Percentiles rank a stretch among this genome's conserved stretches.
These are phyloP conservation scores for Spodoptera exigua DNA, from an alignment of 2,888 invertebrate genomes.

Conservation along the genomic window DNA sequence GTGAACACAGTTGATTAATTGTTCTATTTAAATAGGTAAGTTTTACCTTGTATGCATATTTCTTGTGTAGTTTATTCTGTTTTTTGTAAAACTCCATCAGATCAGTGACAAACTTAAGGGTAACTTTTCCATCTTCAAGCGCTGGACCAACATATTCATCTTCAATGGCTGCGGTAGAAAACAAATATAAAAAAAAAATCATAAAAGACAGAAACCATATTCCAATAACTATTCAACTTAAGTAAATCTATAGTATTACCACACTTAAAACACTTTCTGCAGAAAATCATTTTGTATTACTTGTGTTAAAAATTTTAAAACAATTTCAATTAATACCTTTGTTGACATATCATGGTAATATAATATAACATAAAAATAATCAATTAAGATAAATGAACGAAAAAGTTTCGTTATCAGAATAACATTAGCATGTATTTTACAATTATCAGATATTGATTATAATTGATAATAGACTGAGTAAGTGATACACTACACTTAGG, in stretches of 20 bases:
- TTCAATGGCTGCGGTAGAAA: conserved; percentile 93
- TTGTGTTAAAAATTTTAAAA: too few relatives aligned
- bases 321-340: too few relatives aligned
- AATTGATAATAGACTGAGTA: not conserved
- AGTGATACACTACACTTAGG: not conserved
- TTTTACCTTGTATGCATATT: conserved; percentile 97
- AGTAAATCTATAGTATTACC: too few relatives aligned
- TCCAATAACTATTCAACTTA: too few relatives aligned
- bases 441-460: conserved; percentile 12
- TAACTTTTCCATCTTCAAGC: conserved; percentile 96
- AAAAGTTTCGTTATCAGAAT: conserved; percentile 18
- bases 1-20: too few relatives aligned
- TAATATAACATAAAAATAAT: too few relatives aligned
- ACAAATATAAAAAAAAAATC: not conserved
- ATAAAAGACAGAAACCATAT: too few relatives aligned
- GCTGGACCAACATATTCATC: conserved; percentile 97
- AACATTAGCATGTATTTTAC: conserved; percentile 10
- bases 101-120: conserved; percentile 95
- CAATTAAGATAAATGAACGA: not conserved
- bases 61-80: conserved; percentile 97
- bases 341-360: too few relatives aligned
- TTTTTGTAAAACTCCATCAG: conserved; percentile 97
- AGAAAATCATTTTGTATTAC: too few relatives aligned
- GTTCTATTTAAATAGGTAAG: not conserved
- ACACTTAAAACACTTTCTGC: too few relatives aligned